A percentile compares a stretch with the other conserved stretches of the same genome.
phyloP scores from a whole-genome alignment of 2,113 vertebrate species.

The Pachycephala philippinensis region DNA sequence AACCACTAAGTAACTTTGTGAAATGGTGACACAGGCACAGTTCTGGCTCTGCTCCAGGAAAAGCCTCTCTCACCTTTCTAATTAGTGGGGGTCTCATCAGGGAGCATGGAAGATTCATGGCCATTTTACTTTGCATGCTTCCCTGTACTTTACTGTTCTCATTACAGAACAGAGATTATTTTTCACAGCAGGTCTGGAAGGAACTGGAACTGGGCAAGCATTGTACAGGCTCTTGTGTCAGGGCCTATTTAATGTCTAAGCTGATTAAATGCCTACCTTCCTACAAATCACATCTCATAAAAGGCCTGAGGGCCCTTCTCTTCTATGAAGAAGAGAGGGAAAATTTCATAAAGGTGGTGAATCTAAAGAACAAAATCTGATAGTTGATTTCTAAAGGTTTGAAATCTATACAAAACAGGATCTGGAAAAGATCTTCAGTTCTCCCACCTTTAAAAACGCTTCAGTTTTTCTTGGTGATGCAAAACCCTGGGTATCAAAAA shows the following conservation, averaged over 20 bases:
- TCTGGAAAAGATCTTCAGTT: background rate
- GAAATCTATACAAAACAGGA: background rate
- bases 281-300: background rate
- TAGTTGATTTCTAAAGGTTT: background rate
- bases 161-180: conserved; percentile 16
- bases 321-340: background rate
- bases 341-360: background rate
- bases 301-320: background rate
- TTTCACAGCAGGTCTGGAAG: background rate
- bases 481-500: background rate
- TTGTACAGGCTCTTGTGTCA: conserved; percentile 10
- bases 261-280: conserved; percentile 14
- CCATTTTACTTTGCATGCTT: background rate
- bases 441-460: background rate
- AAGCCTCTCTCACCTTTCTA: conserved; percentile 10
- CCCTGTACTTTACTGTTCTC: conserved; percentile 39
- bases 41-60: background rate
- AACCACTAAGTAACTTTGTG: background rate
- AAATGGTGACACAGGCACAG: background rate
- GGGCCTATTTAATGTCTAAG: conserved; percentile 9
- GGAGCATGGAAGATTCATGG: background rate
- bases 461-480: background rate
- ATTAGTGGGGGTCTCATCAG: background rate
- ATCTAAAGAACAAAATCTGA: background rate
- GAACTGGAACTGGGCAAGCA: background rate